Evolutionary conservation across 2,888 invertebrate species (phyloP).

Genomic region (Ptychoptera contaminata): DNA sequence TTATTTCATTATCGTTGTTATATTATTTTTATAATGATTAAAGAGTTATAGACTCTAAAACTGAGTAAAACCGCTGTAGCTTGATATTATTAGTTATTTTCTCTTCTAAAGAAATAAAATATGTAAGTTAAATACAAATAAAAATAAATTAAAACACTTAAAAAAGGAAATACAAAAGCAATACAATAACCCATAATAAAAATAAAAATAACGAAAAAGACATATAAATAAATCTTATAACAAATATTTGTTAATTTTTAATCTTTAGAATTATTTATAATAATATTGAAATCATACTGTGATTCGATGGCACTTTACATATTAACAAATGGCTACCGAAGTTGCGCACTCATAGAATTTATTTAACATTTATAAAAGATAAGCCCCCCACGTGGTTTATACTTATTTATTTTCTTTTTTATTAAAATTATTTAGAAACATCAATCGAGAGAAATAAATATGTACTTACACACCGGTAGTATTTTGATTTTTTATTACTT

Average conservation of each 20-base stretch:
- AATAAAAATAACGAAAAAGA: not conserved
- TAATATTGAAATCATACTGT: constrained; percentile 6
- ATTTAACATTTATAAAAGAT: not conserved
- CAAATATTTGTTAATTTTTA: constrained; percentile 4
- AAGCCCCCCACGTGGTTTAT: constrained; percentile 4
- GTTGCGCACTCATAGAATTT: constrained; percentile 7
- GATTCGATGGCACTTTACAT: constrained; percentile 10
- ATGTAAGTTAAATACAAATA: too few relatives aligned
- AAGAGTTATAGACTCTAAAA: too few relatives aligned
- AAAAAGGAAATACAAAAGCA: not conserved
- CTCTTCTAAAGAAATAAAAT: too few relatives aligned
- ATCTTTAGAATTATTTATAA: not conserved
- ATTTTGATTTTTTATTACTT: too few relatives aligned
- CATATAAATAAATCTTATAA: constrained; percentile 1
- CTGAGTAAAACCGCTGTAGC: too few relatives aligned
- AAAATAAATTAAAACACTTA: not conserved
- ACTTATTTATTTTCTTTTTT: not conserved
- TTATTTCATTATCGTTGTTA: too few relatives aligned
- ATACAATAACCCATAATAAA: not conserved
- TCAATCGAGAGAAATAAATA: too few relatives aligned
- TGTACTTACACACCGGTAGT: too few relatives aligned
- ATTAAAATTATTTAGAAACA: too few relatives aligned
- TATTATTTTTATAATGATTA: too few relatives aligned
- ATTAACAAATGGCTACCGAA: constrained; percentile 10
- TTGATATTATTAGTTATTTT: too few relatives aligned